Conservation (phyloP, 1,140 invertebrate genomes). For the Lanistes nyassanus region DNA sequence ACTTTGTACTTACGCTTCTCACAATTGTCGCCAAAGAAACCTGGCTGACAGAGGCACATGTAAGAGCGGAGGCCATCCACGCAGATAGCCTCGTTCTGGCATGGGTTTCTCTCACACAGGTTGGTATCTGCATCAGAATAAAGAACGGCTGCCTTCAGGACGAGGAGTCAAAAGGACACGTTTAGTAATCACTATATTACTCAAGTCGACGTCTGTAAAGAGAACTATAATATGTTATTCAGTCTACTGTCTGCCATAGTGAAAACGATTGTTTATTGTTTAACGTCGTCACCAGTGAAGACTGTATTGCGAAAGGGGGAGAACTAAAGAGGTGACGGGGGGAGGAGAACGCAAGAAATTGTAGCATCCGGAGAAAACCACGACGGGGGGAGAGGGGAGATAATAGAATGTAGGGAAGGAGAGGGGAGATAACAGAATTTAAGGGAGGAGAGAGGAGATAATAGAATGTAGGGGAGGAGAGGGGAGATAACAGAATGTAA, state of each 20-base stretch:
- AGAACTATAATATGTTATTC: too few species aligned
- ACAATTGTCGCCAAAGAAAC: constrained; percentile 58
- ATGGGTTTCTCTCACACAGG: constrained; percentile 74
- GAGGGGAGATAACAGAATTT: not conserved
- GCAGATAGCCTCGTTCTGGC: constrained; percentile 79
- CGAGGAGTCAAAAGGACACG: too few species aligned
- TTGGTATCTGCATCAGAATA: constrained; percentile 43
- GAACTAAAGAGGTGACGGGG: not conserved
- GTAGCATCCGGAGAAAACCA: not conserved
- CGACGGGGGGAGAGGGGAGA: not conserved
- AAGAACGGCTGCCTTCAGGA: too few species aligned
- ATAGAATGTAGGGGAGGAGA: not conserved
- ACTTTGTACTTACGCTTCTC: constrained; percentile 47
- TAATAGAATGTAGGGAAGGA: not conserved
- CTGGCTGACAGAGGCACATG: constrained; percentile 77
- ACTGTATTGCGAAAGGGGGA: too few species aligned
- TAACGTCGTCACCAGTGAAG: too few species aligned
- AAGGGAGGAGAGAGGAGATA: not conserved
- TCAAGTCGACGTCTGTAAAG: too few species aligned
- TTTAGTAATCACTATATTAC: too few species aligned
- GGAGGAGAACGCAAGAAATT: not conserved
- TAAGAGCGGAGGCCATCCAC: constrained; percentile 74
- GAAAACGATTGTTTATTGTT: not conserved
- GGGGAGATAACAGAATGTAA: constrained; percentile 1
- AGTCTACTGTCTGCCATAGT: too few species aligned